A percentile compares a stretch with the other conserved stretches of the same genome.
These are phyloP conservation scores for Cordilura impudica DNA, from an alignment of 2,888 invertebrate genomes.

Conservation along the genomic window DNA sequence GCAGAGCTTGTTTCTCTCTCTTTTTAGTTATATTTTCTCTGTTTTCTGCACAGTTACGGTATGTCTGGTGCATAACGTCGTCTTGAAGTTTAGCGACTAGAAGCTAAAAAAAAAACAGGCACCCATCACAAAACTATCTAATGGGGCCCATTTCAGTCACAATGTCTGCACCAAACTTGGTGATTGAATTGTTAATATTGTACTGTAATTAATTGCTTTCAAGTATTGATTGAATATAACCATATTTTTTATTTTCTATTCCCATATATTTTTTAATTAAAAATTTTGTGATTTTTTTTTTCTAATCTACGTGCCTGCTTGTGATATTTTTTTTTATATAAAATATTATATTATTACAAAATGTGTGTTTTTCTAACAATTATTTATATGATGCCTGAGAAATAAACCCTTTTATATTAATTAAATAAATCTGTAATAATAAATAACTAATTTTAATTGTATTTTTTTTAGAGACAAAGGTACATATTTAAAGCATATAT, in stretches of 20 bases:
- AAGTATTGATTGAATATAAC: not conserved
- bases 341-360: not conserved
- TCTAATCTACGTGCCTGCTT: constrained; percentile 40
- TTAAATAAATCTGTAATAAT: constrained; percentile 43
- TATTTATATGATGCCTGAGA: constrained; percentile 60
- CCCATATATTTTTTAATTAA: not conserved
- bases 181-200: too few relatives aligned
- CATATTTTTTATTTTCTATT: not conserved
- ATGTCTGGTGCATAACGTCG: too few relatives aligned
- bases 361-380: constrained; percentile 2
- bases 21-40: too few relatives aligned
- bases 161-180: too few relatives aligned
- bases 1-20: too few relatives aligned
- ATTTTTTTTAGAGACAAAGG: constrained; percentile 12
- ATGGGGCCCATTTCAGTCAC: too few relatives aligned
- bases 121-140: too few relatives aligned
- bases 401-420: constrained; percentile 54
- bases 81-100: too few relatives aligned
- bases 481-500: too few relatives aligned
- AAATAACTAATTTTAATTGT: constrained; percentile 19
- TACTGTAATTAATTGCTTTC: too few relatives aligned
- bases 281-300: constrained; percentile 45
- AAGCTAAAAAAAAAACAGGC: too few relatives aligned
- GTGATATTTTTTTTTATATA: constrained; percentile 18
- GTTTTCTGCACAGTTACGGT: too few relatives aligned